Evolutionary conservation across 2,797 vertebrate genomes (phyloP).

Genomic region (Simalia tracyae): DNA sequence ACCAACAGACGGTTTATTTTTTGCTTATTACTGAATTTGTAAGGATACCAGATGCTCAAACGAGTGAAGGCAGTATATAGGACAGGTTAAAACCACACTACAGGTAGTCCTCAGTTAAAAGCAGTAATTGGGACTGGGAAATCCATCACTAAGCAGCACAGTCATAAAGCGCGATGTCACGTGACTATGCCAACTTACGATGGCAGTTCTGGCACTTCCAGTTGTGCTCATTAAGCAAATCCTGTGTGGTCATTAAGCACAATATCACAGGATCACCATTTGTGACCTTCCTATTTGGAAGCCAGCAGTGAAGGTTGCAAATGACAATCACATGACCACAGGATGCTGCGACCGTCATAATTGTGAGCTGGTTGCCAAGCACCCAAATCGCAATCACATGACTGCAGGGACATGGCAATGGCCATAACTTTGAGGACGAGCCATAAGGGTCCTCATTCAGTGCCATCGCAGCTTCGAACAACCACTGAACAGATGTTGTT

Average conservation of each 20-base stretch:
- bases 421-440: background rate
- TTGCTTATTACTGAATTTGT: background rate
- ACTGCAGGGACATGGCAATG: background rate
- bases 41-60: background rate
- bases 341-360: background rate
- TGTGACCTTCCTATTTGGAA: background rate
- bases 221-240: background rate
- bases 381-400: background rate
- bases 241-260: background rate
- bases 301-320: background rate
- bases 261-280: background rate
- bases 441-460: background rate
- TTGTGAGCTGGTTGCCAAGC: background rate
- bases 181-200: background rate
- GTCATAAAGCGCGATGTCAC: background rate
- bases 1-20: conserved; percentile 11
- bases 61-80: background rate
- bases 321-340: background rate
- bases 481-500: background rate
- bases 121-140: background rate
- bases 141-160: background rate
- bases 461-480: background rate
- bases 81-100: background rate
- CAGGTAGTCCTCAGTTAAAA: background rate
- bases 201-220: background rate